phyloP scores from a whole-genome alignment of 2,888 invertebrate species.

The Caenorhabditis sp. region DNA sequence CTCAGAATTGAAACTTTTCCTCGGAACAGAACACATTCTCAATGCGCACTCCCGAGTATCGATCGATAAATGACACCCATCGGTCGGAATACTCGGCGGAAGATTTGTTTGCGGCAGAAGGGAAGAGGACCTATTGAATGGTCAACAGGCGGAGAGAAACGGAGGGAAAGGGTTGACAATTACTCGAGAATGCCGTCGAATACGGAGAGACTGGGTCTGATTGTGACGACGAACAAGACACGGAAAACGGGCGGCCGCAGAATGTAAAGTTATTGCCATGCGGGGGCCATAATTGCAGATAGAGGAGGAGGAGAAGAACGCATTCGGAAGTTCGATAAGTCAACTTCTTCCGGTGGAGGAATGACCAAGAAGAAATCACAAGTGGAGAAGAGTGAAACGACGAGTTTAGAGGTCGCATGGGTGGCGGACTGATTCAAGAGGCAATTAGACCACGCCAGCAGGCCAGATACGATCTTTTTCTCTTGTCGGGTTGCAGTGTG shows the following conservation, averaged over 20 bases:
- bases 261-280: conserved; percentile 2
- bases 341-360: background rate
- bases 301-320: conserved; percentile 5
- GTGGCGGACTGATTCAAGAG: conserved; percentile 26
- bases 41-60: conserved; percentile 41
- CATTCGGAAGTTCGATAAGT: conserved; percentile 15
- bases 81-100: no score
- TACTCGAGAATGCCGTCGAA: conserved; percentile 9
- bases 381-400: background rate
- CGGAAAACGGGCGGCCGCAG: no score
- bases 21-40: background rate
- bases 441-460: conserved; percentile 28
- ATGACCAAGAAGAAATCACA: background rate
- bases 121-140: conserved; percentile 14
- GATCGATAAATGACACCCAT: conserved; percentile 34
- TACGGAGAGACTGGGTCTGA: no score
- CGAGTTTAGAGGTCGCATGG: conserved; percentile 32
- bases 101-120: no score
- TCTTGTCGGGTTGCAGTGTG: background rate
- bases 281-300: background rate
- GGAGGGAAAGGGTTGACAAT: background rate
- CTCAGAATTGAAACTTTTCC: background rate
- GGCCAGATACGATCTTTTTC: conserved; percentile 32
- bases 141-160: background rate
- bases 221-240: conserved; percentile 7